Conservation (phyloP, 2,888 invertebrate genomes). For the Stictocephala bisonia region DNA sequence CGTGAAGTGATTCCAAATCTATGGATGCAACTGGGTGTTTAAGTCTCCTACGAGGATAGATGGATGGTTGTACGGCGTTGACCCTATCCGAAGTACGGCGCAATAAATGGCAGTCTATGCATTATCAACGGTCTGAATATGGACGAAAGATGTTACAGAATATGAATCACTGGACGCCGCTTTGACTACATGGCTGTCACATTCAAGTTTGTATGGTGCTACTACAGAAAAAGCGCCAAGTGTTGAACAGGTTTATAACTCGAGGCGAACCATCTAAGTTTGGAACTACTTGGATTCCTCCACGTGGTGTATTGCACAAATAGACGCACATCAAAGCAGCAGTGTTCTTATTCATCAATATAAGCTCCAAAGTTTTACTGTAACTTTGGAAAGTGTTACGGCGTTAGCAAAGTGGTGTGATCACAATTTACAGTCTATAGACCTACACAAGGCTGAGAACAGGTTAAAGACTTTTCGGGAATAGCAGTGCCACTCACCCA, state of each 20-base stretch:
- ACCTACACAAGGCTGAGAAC: background rate
- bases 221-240: background rate
- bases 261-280: background rate
- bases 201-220: background rate
- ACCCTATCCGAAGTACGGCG: background rate
- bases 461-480: background rate
- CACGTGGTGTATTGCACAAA: too few relatives aligned
- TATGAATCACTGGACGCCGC: background rate
- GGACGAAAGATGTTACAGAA: background rate
- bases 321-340: too few relatives aligned
- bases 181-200: background rate
- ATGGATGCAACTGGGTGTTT: background rate
- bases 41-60: too few relatives aligned
- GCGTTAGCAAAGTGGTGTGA: background rate
- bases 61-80: too few relatives aligned
- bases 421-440: background rate
- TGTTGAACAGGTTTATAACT: background rate
- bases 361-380: background rate
- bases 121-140: background rate
- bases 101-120: background rate
- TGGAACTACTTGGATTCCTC: background rate
- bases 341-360: background rate
- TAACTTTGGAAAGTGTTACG: background rate
- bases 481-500: background rate
- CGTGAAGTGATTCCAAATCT: background rate